These are phyloP conservation scores for Lycia hirtaria DNA, from an alignment of 2,888 invertebrate genomes.

Conservation along the genomic window DNA sequence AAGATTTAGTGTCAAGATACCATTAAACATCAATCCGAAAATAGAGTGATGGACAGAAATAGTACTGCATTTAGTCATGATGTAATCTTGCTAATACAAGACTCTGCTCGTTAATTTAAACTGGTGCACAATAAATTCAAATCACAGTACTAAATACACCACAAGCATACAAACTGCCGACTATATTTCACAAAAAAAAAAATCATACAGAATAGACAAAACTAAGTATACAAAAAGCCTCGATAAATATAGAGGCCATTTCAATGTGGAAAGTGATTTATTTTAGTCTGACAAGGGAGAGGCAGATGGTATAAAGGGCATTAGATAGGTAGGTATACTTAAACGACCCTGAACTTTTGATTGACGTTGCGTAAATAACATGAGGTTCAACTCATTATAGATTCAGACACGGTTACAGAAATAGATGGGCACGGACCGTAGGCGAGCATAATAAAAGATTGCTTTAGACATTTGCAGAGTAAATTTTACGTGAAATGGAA, in stretches of 20 bases:
- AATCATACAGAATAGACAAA: not conserved
- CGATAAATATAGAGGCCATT: constrained; percentile 7
- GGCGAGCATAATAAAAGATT: constrained; percentile 10
- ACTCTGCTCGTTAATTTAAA: constrained; percentile 54
- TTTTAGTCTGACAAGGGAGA: constrained; percentile 65
- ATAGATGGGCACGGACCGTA: constrained; percentile 17
- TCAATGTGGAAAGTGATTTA: constrained; percentile 52
- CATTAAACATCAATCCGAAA: not conserved
- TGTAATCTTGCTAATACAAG: constrained; percentile 50
- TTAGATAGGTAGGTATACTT: constrained; percentile 52
- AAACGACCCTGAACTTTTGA: constrained; percentile 66
- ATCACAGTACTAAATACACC: constrained; percentile 19
- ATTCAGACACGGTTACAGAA: constrained; percentile 31
- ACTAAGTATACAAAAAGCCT: not conserved
- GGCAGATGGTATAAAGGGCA: constrained; percentile 60
- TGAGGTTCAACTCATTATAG: constrained; percentile 48
- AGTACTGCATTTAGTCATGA: constrained; percentile 53
- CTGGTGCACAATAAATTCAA: constrained; percentile 50
- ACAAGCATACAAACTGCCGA: constrained; percentile 5
- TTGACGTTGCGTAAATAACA: constrained; percentile 64
- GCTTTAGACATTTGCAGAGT: constrained; percentile 17
- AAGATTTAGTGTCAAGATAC: too few species aligned
- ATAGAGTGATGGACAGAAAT: not conserved
- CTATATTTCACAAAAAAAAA: not conserved
- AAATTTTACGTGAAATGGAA: constrained; percentile 1